Conservation (phyloP, 53 echinoderm and acorn worm species). For the Glandiceps talaboti region DNA sequence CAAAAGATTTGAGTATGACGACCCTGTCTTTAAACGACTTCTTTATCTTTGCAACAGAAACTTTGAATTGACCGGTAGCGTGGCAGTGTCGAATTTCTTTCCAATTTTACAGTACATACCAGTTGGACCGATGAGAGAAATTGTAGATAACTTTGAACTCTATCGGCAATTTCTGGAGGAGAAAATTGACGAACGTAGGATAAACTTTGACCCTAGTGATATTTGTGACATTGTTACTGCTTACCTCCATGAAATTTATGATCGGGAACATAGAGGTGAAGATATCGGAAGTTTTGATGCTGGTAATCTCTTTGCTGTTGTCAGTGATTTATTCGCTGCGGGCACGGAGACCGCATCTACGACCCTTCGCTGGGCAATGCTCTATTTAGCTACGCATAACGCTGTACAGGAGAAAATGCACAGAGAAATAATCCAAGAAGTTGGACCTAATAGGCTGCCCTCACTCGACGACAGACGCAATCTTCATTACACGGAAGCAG, state of each 20-base stretch:
- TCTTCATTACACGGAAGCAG: slow-evolving; percentile 27
- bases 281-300: slow-evolving; percentile 15
- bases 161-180: slow-evolving; percentile 18
- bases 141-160: slow-evolving; percentile 12
- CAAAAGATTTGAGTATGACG: slow-evolving; percentile 29
- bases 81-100: slow-evolving; percentile 27
- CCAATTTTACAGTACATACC: slow-evolving; percentile 33
- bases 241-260: slow-evolving; percentile 25
- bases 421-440: slow-evolving; percentile 24
- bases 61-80: slow-evolving; percentile 19
- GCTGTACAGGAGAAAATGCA: slow-evolving; percentile 22
- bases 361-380: slow-evolving; percentile 27
- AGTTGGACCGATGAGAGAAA: slow-evolving; percentile 15
- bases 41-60: slow-evolving; percentile 12
- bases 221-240: slow-evolving; percentile 30
- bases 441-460: slow-evolving; percentile 25
- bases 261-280: not conserved
- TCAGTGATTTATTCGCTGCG: slow-evolving; percentile 32
- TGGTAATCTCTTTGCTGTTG: slow-evolving; percentile 21
- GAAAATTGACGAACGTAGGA: slow-evolving; percentile 17
- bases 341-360: slow-evolving; percentile 41
- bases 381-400: slow-evolving; percentile 7
- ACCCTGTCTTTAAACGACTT: slow-evolving; percentile 13
- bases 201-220: slow-evolving; percentile 14
- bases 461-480: slow-evolving; percentile 28